Evolutionary conservation across 2,888 invertebrate species (phyloP), one percentile per base, ranked within the genome.

Genomic region (Eueremaeus valkanovi): DNA sequence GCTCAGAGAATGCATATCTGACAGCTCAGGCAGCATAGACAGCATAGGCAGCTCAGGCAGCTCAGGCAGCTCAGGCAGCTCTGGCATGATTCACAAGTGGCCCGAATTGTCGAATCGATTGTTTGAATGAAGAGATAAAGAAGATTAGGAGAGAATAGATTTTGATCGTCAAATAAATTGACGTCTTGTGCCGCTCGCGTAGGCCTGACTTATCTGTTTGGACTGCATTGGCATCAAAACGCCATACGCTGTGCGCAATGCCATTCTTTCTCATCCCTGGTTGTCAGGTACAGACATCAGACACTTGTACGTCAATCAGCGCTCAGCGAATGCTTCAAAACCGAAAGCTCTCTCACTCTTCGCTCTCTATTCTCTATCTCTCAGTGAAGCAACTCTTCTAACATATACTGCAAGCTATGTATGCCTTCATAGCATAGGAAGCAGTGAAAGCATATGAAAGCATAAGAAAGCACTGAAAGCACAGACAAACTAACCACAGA

Each of bases 231-330:
- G 40, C 68, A 68, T 68, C 68, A 68, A 68, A 42, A 68, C 33
- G 61, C 27, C 61, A 63, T 33, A 63, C 31, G 40, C 27, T 42
- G 68, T 68, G 68, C 68, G 68, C 68, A 68, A 33, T 36, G 68
- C 68, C 11, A 68, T 68, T 68, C 40, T 68, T n/a, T 68, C 68
- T 68, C 68, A 68, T 68, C 68, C 42, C 40, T 68, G 24, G 68
- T 40, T 68, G 68, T 61, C 61, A 68, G 68, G 68, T 68, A 68
- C 68, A 68, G 68, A 68, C 68, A 68, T 68, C 68, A 68, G 40
- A 68, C 68, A 68, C 68, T 63, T 68, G 68, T 68, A 68, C 40
- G 68, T 68, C 68, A 68, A 68, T 68, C 68, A 68, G 68, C 68
- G 68, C 68, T 68, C 68, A 68, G 8, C 40, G n/a, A n/a, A n/a